Percentiles rank a stretch among this genome's conserved stretches.
These are phyloP conservation scores for Sussaba pulchella DNA, from an alignment of 2,888 invertebrate genomes.

Conservation along the genomic window DNA sequence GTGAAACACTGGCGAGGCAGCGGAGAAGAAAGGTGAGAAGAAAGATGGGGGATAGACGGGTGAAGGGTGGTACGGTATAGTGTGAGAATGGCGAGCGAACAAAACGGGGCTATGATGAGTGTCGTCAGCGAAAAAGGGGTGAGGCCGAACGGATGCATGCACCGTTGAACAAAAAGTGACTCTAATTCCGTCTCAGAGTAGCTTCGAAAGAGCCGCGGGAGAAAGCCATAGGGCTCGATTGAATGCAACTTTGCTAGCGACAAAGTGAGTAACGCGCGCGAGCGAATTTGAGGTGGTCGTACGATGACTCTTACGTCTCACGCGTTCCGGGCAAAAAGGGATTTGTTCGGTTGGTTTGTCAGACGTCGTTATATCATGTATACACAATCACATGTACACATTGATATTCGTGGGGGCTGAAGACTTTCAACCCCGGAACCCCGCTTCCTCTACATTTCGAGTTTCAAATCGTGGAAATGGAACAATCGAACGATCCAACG, in stretches of 20 bases:
- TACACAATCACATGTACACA: not conserved
- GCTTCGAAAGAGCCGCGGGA: conserved; percentile 65
- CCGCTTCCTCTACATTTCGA: too few relatives aligned
- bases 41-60: conserved; percentile 58
- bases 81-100: conserved; percentile 54
- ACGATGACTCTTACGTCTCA: conserved; percentile 56
- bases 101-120: conserved; percentile 49
- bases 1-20: conserved; percentile 35
- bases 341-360: conserved; percentile 31
- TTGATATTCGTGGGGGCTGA: conserved; percentile 31
- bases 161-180: conserved; percentile 74
- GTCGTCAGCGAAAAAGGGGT: conserved; percentile 62
- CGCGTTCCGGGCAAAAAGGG: conserved; percentile 23
- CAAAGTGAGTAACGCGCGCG: conserved; percentile 15
- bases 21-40: conserved; percentile 31
- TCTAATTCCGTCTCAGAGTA: conserved; percentile 74
- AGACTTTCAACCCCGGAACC: too few relatives aligned
- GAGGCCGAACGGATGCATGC: conserved; percentile 54
- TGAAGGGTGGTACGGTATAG: conserved; percentile 53
- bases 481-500: too few relatives aligned
- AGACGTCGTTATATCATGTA: not conserved
- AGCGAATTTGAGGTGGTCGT: conserved; percentile 44
- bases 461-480: too few relatives aligned
- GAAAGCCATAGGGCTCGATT: conserved; percentile 56
- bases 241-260: conserved; percentile 56